Conservation (phyloP, 2,797 vertebrate species). For the Phrynocephalus forsythii region DNA sequence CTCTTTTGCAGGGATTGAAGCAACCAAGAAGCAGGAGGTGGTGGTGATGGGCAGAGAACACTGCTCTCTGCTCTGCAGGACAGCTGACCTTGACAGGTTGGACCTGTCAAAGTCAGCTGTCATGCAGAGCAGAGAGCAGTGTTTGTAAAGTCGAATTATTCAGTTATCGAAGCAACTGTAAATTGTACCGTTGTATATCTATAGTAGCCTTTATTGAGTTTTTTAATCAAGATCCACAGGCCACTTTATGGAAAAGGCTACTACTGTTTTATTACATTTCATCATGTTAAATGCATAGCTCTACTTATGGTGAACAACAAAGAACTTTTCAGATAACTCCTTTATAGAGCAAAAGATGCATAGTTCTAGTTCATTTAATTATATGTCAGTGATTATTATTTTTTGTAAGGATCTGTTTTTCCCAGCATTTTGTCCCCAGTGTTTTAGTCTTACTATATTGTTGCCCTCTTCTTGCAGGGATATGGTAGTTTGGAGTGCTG, state of each 20-base stretch:
- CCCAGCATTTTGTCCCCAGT: neutral
- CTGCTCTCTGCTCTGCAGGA: too few relatives aligned
- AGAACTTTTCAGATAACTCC: neutral
- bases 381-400: too few relatives aligned
- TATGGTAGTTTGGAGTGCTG: neutral
- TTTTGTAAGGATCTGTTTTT: neutral
- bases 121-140: too few relatives aligned
- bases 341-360: neutral
- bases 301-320: neutral
- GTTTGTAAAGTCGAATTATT: too few relatives aligned
- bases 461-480: neutral
- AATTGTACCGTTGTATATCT: too few relatives aligned
- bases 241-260: neutral
- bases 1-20: too few relatives aligned
- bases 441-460: neutral
- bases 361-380: neutral
- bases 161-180: too few relatives aligned
- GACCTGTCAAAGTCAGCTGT: too few relatives aligned
- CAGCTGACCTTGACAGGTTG: too few relatives aligned
- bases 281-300: neutral
- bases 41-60: too few relatives aligned
- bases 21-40: too few relatives aligned
- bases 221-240: neutral
- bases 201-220: neutral
- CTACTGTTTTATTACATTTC: neutral